Conservation (phyloP, 2,113 vertebrate genomes). For the Charina bottae region DNA sequence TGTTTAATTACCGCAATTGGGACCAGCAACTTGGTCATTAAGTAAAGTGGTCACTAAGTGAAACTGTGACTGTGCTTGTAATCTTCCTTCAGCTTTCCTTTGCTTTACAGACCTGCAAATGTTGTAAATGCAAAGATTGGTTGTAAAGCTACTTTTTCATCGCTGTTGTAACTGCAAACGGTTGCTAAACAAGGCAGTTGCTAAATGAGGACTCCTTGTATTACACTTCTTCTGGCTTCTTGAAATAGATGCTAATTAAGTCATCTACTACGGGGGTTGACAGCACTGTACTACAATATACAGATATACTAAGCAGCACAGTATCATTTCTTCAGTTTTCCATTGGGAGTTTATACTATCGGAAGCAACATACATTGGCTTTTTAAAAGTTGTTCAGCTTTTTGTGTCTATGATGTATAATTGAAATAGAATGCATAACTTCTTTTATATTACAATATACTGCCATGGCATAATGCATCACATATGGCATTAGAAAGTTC, state of each 20-base stretch:
- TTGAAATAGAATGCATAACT: background rate
- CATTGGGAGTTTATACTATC: too few relatives aligned
- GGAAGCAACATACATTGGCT: background rate
- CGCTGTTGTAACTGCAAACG: too few relatives aligned
- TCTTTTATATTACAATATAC: background rate
- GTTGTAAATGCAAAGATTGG: background rate
- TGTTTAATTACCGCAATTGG: background rate
- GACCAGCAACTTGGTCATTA: background rate
- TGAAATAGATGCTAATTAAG: too few relatives aligned
- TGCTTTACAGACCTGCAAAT: background rate
- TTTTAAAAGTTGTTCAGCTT: background rate
- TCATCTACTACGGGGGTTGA: too few relatives aligned
- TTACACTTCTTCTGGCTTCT: too few relatives aligned
- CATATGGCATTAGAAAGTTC: background rate
- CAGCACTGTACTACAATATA: too few relatives aligned
- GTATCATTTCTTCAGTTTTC: too few relatives aligned
- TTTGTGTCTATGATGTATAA: background rate
- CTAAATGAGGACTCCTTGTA: too few relatives aligned
- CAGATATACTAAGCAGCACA: too few relatives aligned
- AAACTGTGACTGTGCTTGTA: background rate
- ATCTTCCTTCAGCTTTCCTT: background rate
- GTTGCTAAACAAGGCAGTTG: too few relatives aligned
- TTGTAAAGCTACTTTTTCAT: background rate
- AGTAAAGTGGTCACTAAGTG: background rate
- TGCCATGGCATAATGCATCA: background rate